Evolutionary conservation across 2,113 vertebrate species (phyloP), one percentile per base, ranked within the genome.

Genomic region (Poicephalus gulielmi): DNA sequence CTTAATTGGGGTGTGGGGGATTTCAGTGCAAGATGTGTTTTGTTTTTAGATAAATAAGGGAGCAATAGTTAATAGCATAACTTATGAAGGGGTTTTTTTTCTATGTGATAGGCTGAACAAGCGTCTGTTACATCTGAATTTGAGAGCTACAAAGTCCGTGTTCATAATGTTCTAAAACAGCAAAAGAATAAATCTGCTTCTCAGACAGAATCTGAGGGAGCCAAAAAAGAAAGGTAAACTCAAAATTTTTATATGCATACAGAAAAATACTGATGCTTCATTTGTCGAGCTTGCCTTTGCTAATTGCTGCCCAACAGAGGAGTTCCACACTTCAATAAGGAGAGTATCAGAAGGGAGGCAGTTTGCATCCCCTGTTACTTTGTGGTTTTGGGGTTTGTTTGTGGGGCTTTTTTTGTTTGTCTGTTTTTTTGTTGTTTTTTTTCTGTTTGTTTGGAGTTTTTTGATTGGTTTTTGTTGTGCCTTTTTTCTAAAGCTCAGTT

Each of bases 81-180:
- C 17, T 76, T 63, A 50, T 0, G 71, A 66, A 44, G 43, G 5
- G 5, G 57, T 78, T 92, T 84, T 25, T 93, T 68, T 95, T 86
- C 78, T 91, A 22, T 69, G 43, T 97, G 92, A 25, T 82, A 99
- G 99, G 97, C 98, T 92, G 99, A 99, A 86, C 98, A 99, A 82
- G 94, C 96, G 39, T 92, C 98, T 71, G 96, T 99, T 37, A 83
- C 98, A 10, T 98, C 97, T 12, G 99, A 99, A 96, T 99, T 99
- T 74, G 99, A 99, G 93, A 98, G 98, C 95, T 99, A 99, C 95
- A 99, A 99, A 97, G 99, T 99, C 52, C 98, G 99, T 75, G 99
- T 99, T 83, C 99, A 99, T 96, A 99, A 99, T 60, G 99, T 99
- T 50, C 98, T 99, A 47, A 99, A 99, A 89, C 99, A 99, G 96